Conservation (phyloP, 2,888 invertebrate species). For the Caenorhabditis angaria region DNA sequence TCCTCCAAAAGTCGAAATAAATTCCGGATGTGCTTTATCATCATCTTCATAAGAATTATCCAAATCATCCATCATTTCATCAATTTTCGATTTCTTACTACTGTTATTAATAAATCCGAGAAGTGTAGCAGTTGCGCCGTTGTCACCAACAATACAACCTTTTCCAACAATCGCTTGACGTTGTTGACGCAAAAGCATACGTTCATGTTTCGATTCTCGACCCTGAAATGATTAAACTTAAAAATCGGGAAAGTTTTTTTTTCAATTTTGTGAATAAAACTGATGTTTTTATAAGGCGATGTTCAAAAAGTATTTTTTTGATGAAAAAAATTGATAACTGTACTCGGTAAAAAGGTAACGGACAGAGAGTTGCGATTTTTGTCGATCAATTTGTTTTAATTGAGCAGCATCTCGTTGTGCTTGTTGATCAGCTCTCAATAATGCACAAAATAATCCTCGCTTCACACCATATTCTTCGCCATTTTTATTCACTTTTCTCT, state of each 20-base stretch:
- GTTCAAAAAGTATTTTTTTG: too few relatives aligned
- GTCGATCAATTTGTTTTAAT: constrained; percentile 67
- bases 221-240: constrained; percentile 54
- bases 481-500: constrained; percentile 54
- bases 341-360: constrained; percentile 17
- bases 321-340: not conserved
- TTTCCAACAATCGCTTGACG: constrained; percentile 58
- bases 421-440: constrained; percentile 63
- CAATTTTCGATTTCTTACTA: constrained; percentile 35
- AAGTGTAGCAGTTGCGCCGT: constrained; percentile 62
- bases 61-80: constrained; percentile 32
- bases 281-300: not conserved
- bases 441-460: constrained; percentile 37
- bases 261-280: not conserved
- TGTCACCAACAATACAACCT: constrained; percentile 44
- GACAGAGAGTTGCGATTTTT: constrained; percentile 66
- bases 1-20: constrained; percentile 60
- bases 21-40: constrained; percentile 44
- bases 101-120: constrained; percentile 47
- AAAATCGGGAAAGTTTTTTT: not conserved
- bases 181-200: constrained; percentile 60
- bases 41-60: constrained; percentile 34
- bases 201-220: constrained; percentile 62
- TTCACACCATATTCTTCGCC: constrained; percentile 61
- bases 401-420: constrained; percentile 60